Evolutionary conservation across 2,113 vertebrate genomes (phyloP).

Genomic region (Aviceda subcristata): DNA sequence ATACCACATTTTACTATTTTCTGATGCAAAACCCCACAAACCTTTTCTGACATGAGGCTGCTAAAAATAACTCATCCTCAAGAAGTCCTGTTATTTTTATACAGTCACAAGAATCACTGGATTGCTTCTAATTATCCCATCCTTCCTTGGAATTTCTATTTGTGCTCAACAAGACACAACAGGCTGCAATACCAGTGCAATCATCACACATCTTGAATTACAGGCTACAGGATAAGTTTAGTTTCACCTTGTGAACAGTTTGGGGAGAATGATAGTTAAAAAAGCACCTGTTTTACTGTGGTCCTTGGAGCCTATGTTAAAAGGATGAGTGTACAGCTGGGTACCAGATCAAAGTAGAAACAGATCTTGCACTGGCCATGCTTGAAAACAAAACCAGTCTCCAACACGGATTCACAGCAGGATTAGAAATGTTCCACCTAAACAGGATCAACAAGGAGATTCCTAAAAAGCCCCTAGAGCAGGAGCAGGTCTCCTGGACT

Average conservation of each 20-base stretch:
- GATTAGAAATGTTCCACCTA: background rate
- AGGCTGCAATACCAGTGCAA: background rate
- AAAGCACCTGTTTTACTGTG: background rate
- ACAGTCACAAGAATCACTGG: constrained; percentile 33
- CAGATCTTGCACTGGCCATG: background rate
- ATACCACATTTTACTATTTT: background rate
- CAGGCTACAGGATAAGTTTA: background rate
- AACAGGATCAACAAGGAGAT: background rate
- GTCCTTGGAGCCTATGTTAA: background rate
- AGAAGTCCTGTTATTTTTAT: constrained; percentile 38
- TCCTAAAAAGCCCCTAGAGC: background rate
- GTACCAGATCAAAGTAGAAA: background rate
- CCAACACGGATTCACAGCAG: background rate
- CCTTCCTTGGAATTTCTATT: constrained; percentile 50
- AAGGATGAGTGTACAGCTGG: background rate
- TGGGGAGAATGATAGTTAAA: background rate
- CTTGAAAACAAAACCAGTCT: background rate
- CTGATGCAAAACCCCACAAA: background rate
- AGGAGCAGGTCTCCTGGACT: background rate
- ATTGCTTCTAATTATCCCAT: constrained; percentile 57
- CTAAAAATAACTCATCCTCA: constrained; percentile 14
- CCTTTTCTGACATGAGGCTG: background rate
- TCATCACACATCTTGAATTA: constrained; percentile 4
- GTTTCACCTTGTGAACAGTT: background rate
- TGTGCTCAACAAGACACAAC: constrained; percentile 27